Conservation (phyloP, 2,797 vertebrate species). For the Agapornis canus region DNA sequence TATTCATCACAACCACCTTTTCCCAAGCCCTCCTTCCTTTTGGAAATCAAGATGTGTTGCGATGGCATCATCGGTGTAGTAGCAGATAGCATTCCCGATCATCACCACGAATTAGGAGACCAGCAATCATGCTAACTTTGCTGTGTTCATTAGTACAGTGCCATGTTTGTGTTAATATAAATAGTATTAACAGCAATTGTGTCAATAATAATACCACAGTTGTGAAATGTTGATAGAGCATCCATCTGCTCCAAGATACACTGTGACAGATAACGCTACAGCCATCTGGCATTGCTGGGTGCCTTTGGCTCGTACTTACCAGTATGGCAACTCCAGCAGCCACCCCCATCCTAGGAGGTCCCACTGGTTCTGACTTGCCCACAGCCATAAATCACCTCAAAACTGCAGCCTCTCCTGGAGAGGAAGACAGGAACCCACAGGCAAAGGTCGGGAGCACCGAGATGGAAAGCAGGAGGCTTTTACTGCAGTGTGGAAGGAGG, state of each 20-base stretch:
- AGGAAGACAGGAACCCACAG: neutral
- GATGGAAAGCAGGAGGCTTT: neutral
- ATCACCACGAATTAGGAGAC: neutral
- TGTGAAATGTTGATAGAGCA: neutral
- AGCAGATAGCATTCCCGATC: neutral
- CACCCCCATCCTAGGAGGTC: neutral
- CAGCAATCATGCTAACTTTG: neutral
- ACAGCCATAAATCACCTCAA: neutral
- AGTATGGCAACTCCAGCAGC: neutral
- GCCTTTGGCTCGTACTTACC: neutral
- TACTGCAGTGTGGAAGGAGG: rapidly evolving
- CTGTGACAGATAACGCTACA: neutral
- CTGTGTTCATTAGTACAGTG: neutral
- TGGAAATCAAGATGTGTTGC: neutral
- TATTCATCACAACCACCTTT: neutral
- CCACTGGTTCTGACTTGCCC: neutral
- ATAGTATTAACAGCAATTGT: slow-evolving; percentile 23
- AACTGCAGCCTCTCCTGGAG: neutral
- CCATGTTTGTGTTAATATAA: slow-evolving; percentile 10
- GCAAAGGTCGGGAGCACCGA: neutral
- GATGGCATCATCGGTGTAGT: neutral
- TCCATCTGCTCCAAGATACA: slow-evolving; percentile 2
- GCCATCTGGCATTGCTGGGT: slow-evolving; percentile 24
- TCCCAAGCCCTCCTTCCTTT: neutral
- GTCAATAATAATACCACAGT: neutral